phyloP scores from a whole-genome alignment of 2,797 vertebrate species.

The Sparidentex hasta region DNA sequence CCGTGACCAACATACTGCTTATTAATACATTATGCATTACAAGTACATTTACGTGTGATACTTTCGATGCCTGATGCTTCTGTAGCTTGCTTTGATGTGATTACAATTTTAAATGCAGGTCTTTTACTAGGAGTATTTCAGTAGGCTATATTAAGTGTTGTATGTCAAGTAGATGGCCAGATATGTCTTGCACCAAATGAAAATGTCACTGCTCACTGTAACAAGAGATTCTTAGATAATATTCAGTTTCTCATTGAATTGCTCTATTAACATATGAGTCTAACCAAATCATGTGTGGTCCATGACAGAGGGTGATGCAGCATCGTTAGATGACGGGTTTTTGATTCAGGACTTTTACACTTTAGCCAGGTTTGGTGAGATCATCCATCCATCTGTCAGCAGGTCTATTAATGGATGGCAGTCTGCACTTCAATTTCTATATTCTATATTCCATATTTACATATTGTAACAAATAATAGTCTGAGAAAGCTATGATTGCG shows the following conservation, averaged over 20 bases:
- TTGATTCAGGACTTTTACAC: conserved; percentile 44
- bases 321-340: background rate
- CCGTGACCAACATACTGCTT: background rate
- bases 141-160: background rate
- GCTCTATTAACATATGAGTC: conserved; percentile 22
- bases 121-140: background rate
- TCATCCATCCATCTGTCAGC: conserved; percentile 61
- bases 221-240: background rate
- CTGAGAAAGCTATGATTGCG: conserved; percentile 21
- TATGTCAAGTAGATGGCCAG: background rate
- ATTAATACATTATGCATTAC: background rate
- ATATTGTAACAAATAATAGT: conserved; percentile 27
- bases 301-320: conserved; percentile 18
- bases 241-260: conserved; percentile 1
- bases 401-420: conserved; percentile 63
- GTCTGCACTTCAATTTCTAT: conserved; percentile 36
- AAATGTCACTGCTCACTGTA: background rate
- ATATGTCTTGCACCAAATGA: too few species aligned
- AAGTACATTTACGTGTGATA: background rate
- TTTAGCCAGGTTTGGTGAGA: conserved; percentile 41
- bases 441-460: too few species aligned
- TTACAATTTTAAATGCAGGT: background rate
- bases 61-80: background rate
- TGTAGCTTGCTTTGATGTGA: background rate
- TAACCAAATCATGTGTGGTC: background rate